These are phyloP conservation scores for Pardalotus punctatus DNA, from an alignment of 2,113 vertebrate species.

Conservation along the genomic window DNA sequence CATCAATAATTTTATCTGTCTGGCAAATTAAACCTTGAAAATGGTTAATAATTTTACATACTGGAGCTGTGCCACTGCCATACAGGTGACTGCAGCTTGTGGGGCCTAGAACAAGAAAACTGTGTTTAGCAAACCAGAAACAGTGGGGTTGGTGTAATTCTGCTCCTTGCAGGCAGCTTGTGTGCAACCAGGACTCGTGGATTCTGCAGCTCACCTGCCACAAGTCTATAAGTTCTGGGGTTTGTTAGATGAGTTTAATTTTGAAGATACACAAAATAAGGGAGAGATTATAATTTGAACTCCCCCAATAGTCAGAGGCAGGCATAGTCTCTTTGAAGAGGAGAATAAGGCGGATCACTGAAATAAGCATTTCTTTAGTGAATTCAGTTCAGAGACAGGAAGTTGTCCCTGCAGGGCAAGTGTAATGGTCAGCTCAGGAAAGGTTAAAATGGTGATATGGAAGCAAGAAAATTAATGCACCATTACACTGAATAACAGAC, in stretches of 20 bases:
- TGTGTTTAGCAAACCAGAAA: background rate
- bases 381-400: background rate
- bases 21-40: background rate
- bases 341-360: background rate
- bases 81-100: background rate
- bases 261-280: background rate
- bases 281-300: background rate
- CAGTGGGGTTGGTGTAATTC: background rate
- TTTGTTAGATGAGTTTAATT: background rate
- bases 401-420: background rate
- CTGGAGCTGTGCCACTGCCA: background rate
- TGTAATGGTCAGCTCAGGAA: background rate
- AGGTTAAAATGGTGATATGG: background rate
- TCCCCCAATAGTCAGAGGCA: background rate
- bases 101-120: background rate
- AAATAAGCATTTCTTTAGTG: background rate
- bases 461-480: background rate
- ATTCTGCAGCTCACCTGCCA: background rate
- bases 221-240: rapidly evolving
- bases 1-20: background rate
- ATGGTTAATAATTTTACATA: background rate
- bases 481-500: background rate
- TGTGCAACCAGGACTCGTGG: rapidly evolving
- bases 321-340: background rate
- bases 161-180: rapidly evolving